Percentiles rank a stretch among this genome's conserved stretches.
These are phyloP conservation scores for Euclidia mi DNA, from an alignment of 2,888 invertebrate genomes.

Conservation along the genomic window DNA sequence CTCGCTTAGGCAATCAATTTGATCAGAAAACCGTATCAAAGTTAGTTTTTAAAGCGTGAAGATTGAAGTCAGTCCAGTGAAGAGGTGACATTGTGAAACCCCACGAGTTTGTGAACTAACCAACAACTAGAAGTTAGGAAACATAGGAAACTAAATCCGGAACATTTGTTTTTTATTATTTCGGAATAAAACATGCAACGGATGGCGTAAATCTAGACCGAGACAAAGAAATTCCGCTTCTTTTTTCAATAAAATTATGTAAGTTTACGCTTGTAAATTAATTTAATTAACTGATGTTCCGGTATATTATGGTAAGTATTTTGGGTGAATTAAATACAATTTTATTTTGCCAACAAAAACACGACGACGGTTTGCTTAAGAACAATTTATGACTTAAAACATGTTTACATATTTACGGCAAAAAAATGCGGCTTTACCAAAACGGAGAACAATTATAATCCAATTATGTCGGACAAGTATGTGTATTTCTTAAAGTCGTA, in stretches of 20 bases:
- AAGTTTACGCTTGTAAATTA: slow-evolving; percentile 2
- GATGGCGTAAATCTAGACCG: slow-evolving; percentile 46
- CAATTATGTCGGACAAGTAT: too few relatives aligned
- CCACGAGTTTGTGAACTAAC: slow-evolving; percentile 44
- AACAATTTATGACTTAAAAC: too few relatives aligned
- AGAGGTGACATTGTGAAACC: slow-evolving; percentile 42
- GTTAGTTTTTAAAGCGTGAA: slow-evolving; percentile 36
- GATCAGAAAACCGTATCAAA: slow-evolving; percentile 34
- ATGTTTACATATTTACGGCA: too few relatives aligned
- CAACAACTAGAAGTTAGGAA: slow-evolving; percentile 37
- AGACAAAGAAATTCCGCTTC: slow-evolving; percentile 26
- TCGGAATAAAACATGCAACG: slow-evolving; percentile 33
- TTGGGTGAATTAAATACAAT: too few relatives aligned
- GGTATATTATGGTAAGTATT: not conserved
- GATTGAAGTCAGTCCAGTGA: slow-evolving; percentile 31
- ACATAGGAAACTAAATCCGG: slow-evolving; percentile 43
- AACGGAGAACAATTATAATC: too few relatives aligned
- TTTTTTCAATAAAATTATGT: slow-evolving; percentile 21
- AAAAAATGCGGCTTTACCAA: too few relatives aligned
- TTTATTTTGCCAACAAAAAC: too few relatives aligned
- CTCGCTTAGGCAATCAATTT: slow-evolving; percentile 37
- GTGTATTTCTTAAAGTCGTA: too few relatives aligned
- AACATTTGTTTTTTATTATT: slow-evolving; percentile 35
- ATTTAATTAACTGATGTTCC: not conserved
- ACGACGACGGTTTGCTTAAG: too few relatives aligned